Conservation (phyloP, 2,888 invertebrate species). For the Trisateles emortualis region DNA sequence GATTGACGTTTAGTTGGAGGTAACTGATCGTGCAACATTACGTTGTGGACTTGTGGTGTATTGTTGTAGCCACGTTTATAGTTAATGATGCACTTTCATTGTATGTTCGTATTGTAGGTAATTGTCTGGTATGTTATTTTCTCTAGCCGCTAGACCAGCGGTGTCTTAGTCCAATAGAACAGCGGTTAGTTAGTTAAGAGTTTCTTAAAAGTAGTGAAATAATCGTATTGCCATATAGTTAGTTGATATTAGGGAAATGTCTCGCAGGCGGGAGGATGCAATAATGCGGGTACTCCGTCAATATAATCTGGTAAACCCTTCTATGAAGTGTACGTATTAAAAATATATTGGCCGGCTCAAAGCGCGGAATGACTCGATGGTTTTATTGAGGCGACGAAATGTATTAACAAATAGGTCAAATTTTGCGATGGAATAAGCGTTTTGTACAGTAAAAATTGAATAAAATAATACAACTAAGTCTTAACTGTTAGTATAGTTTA, state of each 20-base stretch:
- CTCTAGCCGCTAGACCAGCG: conserved; percentile 56
- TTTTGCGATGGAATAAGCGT: conserved; percentile 79
- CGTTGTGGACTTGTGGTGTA: conserved; percentile 24
- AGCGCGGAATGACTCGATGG: conserved; percentile 60
- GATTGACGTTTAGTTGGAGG: conserved; percentile 41
- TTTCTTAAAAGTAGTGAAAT: conserved; percentile 80
- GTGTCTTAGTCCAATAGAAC: conserved; percentile 76
- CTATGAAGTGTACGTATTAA: conserved; percentile 81
- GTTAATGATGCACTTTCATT: conserved; percentile 58
- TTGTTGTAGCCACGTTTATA: conserved; percentile 34
- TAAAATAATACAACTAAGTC: conserved; percentile 68
- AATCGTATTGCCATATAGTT: conserved; percentile 81
- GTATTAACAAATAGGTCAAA: conserved; percentile 76
- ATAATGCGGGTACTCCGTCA: conserved; percentile 59
- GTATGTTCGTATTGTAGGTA: conserved; percentile 69
- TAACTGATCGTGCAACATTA: conserved; percentile 25
- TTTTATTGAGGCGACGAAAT: conserved; percentile 59
- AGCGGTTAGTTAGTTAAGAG: conserved; percentile 75
- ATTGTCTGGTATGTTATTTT: conserved; percentile 71
- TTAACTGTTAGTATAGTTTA: conserved; percentile 75
- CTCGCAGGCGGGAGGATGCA: conserved; percentile 83
- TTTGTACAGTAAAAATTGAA: conserved; percentile 83
- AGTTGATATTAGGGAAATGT: conserved; percentile 77
- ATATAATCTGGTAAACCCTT: conserved; percentile 77
- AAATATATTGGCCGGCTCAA: conserved; percentile 67